Evolutionary conservation across 2,797 vertebrate species (phyloP), one percentile per base, ranked within the genome.

Genomic region (Typhlichthys subterraneus): DNA sequence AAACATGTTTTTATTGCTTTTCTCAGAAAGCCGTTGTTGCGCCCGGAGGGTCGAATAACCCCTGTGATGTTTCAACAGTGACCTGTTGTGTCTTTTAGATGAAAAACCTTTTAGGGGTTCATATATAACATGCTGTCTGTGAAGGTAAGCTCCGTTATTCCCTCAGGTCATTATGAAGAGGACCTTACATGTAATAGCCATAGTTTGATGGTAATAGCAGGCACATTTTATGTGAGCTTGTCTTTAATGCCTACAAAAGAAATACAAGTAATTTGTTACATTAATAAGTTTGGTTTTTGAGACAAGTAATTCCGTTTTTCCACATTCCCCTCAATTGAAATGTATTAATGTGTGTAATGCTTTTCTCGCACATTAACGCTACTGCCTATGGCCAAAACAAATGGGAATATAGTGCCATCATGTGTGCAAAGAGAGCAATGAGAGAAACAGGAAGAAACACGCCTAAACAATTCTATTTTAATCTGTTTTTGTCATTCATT

Each of bases 321-420:
- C 38, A 42, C 7, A 42, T 42, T 42, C 38, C 2, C 38, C 38
- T 42, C 5, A 42, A 42, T 9, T 42, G 38, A 42, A 42, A 42
- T 42, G 38, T 42, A 8, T 4, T 42, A 42, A 9, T 9, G 5
- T 2, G 38, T 42, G 23, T 23, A 23, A 23, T 23, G 23, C 38
- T 42, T 9, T 42, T 42, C 38, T 42, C 9, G 9, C 9, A 42
- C 9, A 42, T 7, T 42, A 42, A 42, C 38, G 8, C 31, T 38
- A 14, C n/a, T 14, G 54, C 9, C 12, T 14, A 14, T 33, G 13
- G 42, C 5, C 19, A 14, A n/a, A 55, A 45, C 14, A 59, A 46
- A 38, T 51, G 2, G 15, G 45, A 15, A 13, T 53, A 69, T 62
- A 60, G 0, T 11, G 53, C 78, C 86, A 69, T 58, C 86, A 71